Evolutionary conservation across 2,888 invertebrate species (phyloP).

Genomic region (Colletes collaris): DNA sequence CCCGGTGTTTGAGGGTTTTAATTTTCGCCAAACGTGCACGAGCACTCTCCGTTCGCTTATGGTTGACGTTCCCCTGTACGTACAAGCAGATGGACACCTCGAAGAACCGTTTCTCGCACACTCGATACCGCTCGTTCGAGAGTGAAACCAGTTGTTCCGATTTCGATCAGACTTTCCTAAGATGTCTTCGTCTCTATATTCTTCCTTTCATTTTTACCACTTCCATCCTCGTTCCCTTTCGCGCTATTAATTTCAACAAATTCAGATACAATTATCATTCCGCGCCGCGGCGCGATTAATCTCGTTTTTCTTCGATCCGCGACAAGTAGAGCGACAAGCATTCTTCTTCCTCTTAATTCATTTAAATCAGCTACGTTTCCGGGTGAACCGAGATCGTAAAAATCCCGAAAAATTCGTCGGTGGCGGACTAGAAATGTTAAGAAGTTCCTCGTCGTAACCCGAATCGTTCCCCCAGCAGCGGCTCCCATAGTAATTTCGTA

Average conservation of each 20-base stretch:
- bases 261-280: too few relatives aligned
- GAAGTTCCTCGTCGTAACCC: too few relatives aligned
- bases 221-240: background rate
- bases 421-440: too few relatives aligned
- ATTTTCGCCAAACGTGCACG: background rate
- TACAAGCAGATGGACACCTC: constrained; percentile 59
- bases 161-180: constrained; percentile 66
- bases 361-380: too few relatives aligned
- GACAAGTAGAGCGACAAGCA: too few relatives aligned
- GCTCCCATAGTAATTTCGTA: background rate
- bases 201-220: constrained; percentile 51
- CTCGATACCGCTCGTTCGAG: constrained; percentile 67
- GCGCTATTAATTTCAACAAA: too few relatives aligned
- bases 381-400: too few relatives aligned
- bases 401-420: too few relatives aligned
- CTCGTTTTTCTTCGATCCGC: too few relatives aligned
- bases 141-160: constrained; percentile 75
- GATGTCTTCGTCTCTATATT: constrained; percentile 35
- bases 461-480: background rate
- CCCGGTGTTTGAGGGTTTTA: background rate
- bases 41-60: background rate
- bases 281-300: too few relatives aligned
- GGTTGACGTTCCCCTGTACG: constrained; percentile 20
- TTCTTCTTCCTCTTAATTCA: too few relatives aligned
- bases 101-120: constrained; percentile 67